phyloP scores from a whole-genome alignment of 2,797 vertebrate genomes.

The Typhlichthys eigenmanni region DNA sequence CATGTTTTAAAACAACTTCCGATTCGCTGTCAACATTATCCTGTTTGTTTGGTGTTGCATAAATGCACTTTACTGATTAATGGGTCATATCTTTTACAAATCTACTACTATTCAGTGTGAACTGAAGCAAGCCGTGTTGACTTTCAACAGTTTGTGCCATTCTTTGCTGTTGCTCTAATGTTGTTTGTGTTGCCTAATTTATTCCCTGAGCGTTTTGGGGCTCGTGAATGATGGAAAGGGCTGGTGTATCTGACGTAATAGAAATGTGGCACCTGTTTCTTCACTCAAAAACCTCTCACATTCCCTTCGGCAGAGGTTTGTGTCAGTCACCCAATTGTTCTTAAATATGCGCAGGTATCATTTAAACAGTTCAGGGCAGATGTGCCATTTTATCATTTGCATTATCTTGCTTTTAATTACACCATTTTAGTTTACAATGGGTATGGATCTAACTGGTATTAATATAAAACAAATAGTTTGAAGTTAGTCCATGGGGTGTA shows the following conservation, averaged over 20 bases:
- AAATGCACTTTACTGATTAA: conserved; percentile 85
- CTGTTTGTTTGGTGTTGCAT: conserved; percentile 82
- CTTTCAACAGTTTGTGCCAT: conserved; percentile 53
- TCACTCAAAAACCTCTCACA: conserved; percentile 70
- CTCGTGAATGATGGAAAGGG: conserved; percentile 67
- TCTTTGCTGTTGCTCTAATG: conserved; percentile 59
- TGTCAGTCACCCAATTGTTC: conserved; percentile 57
- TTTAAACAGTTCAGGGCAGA: conserved; percentile 31
- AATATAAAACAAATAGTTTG: not conserved
- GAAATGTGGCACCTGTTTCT: conserved; percentile 68
- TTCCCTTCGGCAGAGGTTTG: conserved; percentile 71
- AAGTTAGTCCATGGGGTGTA: conserved; percentile 3
- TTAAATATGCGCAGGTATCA: conserved; percentile 16
- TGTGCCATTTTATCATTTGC: conserved; percentile 23
- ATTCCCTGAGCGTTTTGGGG: conserved; percentile 57
- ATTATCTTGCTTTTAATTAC: conserved; percentile 39
- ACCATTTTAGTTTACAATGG: conserved; percentile 1
- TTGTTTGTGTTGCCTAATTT: conserved; percentile 40
- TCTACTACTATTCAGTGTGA: conserved; percentile 57
- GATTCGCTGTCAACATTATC: conserved; percentile 77
- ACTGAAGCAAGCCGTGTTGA: conserved; percentile 67
- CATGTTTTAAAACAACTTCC: conserved; percentile 74
- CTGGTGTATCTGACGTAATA: conserved; percentile 63
- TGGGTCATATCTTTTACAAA: conserved; percentile 63
- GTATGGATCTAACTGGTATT: not conserved